Evolutionary conservation across 2,797 vertebrate genomes (phyloP), one percentile per base, ranked within the genome.

Genomic region (Phaenicophaeus curvirostris): DNA sequence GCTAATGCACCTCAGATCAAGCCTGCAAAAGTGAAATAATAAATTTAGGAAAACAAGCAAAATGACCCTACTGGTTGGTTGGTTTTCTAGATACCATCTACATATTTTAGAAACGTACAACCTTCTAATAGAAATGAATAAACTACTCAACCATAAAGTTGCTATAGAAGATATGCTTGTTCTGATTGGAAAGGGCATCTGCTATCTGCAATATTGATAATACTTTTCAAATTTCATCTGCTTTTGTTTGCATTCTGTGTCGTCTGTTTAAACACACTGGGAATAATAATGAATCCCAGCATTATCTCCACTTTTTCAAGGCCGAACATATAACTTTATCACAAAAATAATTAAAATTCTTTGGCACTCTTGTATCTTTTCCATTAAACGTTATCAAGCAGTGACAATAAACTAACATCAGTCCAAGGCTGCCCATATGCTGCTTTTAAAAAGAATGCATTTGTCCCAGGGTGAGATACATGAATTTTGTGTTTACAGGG

Each of bases 281-380:
- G 99, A 99, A 99, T 99, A 99, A 99, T 99, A 99, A 99, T 99
- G 99, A 99, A 98, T 98, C 99, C 98, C 99, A 97, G 99, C 99
- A 99, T 99, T 99, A 99, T 99, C 99, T 99, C 98, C 98, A 98
- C 98, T 99, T 99, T 98, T 99, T 99, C 99, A 98, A 98, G 99
- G 98, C 99, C 99, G 98, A 99, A 99, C 99, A 99, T 99, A 99
- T 99, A 99, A 99, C 99, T 99, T 99, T 99, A 99, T 99, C 99
- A 99, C 98, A 99, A 98, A 99, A 99, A 99, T 99, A 99, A 99
- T 99, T 99, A 99, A 98, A 98, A 98, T 98, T 98, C 99, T 99
- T 99, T 99, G 99, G 99, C 99, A 99, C 98, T 98, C 98, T 98
- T 99, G 98, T 99, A 99, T 99, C 98, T 98, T 99, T 99, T 99